Conservation (phyloP, 2,888 invertebrate genomes). For the Sclerodermus sp. region DNA sequence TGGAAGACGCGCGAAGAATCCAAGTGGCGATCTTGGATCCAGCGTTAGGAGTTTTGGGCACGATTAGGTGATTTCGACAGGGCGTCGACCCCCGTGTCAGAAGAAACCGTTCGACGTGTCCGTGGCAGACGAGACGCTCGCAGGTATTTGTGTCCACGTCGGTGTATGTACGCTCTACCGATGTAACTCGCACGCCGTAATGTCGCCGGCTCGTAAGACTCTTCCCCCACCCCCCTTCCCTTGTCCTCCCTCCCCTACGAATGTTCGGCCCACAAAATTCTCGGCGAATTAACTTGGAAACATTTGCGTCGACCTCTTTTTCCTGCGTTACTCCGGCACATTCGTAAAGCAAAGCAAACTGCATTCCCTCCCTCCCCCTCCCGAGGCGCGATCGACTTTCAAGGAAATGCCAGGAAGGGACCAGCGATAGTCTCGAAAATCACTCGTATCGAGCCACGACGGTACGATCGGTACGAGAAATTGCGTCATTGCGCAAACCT, state of each 20-base stretch:
- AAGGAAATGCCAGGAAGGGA: no score
- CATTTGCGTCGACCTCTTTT: constrained; percentile 33
- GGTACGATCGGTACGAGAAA: no score
- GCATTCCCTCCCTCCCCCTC: no score
- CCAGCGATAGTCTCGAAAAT: no score
- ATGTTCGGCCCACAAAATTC: constrained; percentile 40
- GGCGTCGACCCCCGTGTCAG: constrained; percentile 36
- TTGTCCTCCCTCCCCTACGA: constrained; percentile 19
- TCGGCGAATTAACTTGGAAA: constrained; percentile 33
- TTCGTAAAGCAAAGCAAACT: no score
- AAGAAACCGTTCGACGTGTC: constrained; percentile 34
- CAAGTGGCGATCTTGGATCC: no score
- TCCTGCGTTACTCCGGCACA: background rate
- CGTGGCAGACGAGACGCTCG: constrained; percentile 19
- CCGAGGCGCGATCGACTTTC: no score
- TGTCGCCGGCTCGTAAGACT: background rate
- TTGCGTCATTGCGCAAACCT: no score
- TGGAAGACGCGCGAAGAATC: background rate
- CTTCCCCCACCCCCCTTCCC: constrained; percentile 1
- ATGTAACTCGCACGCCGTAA: background rate
- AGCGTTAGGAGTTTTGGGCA: background rate
- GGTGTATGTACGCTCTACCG: background rate
- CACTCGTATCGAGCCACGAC: no score
- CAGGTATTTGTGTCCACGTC: constrained; percentile 10
- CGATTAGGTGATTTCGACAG: constrained; percentile 13